Evolutionary conservation across 2,113 vertebrate species (phyloP).

Genomic region (Pedetes capensis): DNA sequence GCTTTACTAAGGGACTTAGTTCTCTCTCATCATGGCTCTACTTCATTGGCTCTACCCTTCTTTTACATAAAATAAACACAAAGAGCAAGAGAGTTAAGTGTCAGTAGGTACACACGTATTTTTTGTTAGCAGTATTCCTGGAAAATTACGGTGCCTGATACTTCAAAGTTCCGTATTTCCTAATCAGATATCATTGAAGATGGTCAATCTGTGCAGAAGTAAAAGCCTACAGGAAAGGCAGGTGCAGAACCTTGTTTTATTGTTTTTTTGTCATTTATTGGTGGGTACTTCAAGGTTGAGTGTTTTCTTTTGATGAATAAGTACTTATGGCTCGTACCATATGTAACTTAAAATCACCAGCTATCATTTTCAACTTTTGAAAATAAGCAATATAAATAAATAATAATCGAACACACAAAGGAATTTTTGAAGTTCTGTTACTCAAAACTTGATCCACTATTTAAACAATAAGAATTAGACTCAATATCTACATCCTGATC

Average conservation of each 20-base stretch:
- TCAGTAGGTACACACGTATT: neutral
- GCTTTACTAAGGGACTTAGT: fast-evolving
- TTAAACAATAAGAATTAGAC: neutral
- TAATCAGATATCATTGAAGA: neutral
- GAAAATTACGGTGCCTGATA: neutral
- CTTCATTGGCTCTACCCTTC: neutral
- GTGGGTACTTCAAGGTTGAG: neutral
- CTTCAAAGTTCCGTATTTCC: neutral
- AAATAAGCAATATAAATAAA: neutral
- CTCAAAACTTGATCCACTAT: neutral
- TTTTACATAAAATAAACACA: neutral
- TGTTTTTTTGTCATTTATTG: neutral
- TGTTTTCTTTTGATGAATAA: neutral
- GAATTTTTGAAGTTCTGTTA: neutral
- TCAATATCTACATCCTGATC: neutral
- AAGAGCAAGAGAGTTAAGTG: neutral
- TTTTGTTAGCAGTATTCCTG: neutral
- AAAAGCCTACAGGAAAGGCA: neutral
- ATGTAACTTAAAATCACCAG: neutral
- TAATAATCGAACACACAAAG: neutral
- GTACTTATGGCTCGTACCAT: neutral
- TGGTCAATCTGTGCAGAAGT: neutral
- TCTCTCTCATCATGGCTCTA: neutral
- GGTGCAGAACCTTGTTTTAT: neutral
- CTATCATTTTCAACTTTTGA: neutral